Conservation (phyloP, 2,113 vertebrate species). For the Triplophysa rosa region DNA sequence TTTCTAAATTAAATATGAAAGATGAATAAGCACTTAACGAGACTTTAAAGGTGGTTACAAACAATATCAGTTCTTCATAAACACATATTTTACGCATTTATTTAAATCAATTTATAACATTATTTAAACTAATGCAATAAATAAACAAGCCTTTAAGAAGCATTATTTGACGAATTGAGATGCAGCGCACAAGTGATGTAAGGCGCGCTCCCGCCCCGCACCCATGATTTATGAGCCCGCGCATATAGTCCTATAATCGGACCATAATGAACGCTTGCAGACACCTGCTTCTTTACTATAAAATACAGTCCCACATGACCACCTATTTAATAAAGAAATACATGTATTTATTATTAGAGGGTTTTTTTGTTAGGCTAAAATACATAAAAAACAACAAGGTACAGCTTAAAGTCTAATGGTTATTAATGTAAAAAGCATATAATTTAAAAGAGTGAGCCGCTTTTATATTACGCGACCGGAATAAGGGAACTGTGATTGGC, state of each 20-base stretch:
- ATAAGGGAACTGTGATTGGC: slow-evolving; percentile 4
- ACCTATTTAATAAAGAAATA: not conserved
- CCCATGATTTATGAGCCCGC: slow-evolving; percentile 1
- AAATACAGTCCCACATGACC: not conserved
- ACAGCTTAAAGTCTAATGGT: not conserved
- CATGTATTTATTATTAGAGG: not conserved
- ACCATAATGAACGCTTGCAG: not conserved
- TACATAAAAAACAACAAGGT: not conserved
- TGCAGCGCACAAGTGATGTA: not conserved
- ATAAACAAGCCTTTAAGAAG: not conserved
- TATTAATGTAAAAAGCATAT: not conserved
- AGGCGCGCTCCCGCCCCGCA: not conserved
- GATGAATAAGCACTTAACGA: too few relatives aligned
- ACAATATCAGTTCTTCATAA: too few relatives aligned
- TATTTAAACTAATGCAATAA: not conserved
- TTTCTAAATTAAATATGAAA: not conserved
- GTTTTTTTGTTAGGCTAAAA: not conserved
- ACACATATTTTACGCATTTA: too few relatives aligned
- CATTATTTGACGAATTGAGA: not conserved
- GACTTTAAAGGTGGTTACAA: too few relatives aligned
- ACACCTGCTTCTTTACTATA: slow-evolving; percentile 2
- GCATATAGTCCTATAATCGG: not conserved
- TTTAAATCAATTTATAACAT: too few relatives aligned
- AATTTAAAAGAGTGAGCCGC: not conserved
- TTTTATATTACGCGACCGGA: not conserved